phyloP scores from a whole-genome alignment of 2,797 vertebrate species.

The Mus caroli region DNA sequence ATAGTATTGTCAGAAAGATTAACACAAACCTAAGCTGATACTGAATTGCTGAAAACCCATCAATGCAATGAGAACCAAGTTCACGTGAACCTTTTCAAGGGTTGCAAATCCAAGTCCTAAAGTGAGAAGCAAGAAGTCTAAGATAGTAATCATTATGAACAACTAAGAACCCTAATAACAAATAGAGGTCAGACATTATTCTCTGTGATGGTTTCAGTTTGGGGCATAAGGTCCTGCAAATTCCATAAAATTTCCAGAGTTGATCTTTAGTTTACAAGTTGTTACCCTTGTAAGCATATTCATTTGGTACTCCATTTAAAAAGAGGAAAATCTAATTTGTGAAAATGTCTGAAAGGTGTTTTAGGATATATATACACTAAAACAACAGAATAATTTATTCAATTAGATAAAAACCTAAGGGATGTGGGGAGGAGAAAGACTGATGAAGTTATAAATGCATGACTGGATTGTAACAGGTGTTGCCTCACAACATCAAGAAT shows the following conservation, averaged over 20 bases:
- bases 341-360: neutral
- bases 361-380: conserved; percentile 7
- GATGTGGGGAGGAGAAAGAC: neutral
- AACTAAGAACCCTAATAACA: neutral
- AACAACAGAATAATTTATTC: neutral
- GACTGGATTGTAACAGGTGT: neutral
- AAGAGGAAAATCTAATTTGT: neutral
- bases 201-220: neutral
- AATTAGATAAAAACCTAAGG: neutral
- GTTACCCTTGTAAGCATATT: neutral
- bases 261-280: conserved; percentile 18
- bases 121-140: neutral
- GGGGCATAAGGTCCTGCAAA: neutral
- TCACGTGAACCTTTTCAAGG: conserved; percentile 14
- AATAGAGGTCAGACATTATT: conserved; percentile 11
- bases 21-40: conserved; percentile 53
- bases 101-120: neutral
- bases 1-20: conserved; percentile 52
- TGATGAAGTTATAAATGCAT: neutral
- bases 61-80: neutral
- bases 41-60: conserved; percentile 63
- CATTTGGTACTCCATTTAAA: neutral
- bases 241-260: conserved; percentile 3
- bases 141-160: neutral
- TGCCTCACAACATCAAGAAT: neutral